Evolutionary conservation across 2,888 invertebrate species (phyloP), one percentile per base, ranked within the genome.

Genomic region (Brachylomia viminalis): DNA sequence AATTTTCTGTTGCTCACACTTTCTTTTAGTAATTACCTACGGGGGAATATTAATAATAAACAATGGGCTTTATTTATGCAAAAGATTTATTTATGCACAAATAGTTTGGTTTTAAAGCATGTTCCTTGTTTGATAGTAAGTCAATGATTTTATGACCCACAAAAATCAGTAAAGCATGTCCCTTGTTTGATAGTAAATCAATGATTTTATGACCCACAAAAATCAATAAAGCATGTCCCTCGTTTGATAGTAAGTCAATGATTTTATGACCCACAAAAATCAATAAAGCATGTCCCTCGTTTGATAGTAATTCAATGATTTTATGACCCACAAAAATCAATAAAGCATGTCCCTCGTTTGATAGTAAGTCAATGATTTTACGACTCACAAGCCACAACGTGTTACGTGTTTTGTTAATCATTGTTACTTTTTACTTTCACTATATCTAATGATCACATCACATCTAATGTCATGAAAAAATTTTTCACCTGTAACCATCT

Each of bases 21-120:
- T 80, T 80, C 71, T 79, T 78, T 79, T 65, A 11, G 15, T 47
- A 62, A 54, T 59, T 67, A 56, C 0, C 64, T 62, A 56, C 0
- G 15, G 11, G 15, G 11, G 15, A 67, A 72, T 45, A 30, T 54
- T 62, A 45, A 17, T 47, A 15, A 27, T 27, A 10, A 33, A 54
- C 20, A 23, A 52, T 52, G 15, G 1, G 11, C 10, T 30, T 54
- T n/a, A 13, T 6, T n/a, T n/a, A n/a, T n/a, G n/a, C n/a, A n/a
- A n/a, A 13, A 52, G 66, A 33, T 67, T 33, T 17, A 33, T 49
- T 66, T 49, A 23, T 23, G 49, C 17, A 11, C 7, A 8, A 30
- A 27, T 13, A 45, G 27, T 20, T n/a, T 42, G 0, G 0, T 27
- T 45, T 42, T 70, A 42, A 49, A 33, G 13, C 13, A 23, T 38